phyloP scores from a whole-genome alignment of 2,797 vertebrate genomes.

The Paramormyrops hopkinsi region DNA sequence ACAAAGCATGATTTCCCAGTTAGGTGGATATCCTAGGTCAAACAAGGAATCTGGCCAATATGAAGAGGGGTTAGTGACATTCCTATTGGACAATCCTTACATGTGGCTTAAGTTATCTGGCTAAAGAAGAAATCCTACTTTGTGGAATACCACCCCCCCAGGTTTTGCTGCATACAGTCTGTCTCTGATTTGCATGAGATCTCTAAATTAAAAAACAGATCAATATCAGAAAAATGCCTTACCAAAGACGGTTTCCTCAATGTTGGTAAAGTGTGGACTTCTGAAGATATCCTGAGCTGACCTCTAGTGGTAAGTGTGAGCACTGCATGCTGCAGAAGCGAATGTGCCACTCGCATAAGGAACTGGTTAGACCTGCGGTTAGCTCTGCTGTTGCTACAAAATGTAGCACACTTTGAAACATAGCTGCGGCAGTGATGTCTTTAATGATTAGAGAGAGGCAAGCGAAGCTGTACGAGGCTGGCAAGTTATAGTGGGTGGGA shows the following conservation, averaged over 20 bases:
- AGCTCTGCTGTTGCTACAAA: constrained; percentile 48
- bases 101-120: neutral
- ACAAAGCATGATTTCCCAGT: neutral
- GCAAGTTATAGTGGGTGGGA: constrained; percentile 42
- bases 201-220: neutral
- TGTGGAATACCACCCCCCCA: neutral
- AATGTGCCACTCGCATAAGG: constrained; percentile 44
- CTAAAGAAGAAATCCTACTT: neutral
- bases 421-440: constrained; percentile 53
- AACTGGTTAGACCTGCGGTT: constrained; percentile 56
- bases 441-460: constrained; percentile 43
- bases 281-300: constrained; percentile 56
- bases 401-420: constrained; percentile 53
- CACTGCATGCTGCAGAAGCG: constrained; percentile 14
- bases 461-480: constrained; percentile 46
- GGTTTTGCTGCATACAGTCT: neutral
- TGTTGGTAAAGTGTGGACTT: constrained; percentile 5
- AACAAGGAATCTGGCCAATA: neutral
- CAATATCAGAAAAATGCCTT: neutral
- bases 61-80: neutral
- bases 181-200: neutral
- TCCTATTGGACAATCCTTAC: neutral
- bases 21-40: neutral
- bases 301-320: constrained; percentile 60
- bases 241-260: neutral